Percentiles rank a stretch among this genome's conserved stretches.
These are phyloP conservation scores for Anguilla japonica DNA, from an alignment of 2,113 vertebrate species.

Conservation along the genomic window DNA sequence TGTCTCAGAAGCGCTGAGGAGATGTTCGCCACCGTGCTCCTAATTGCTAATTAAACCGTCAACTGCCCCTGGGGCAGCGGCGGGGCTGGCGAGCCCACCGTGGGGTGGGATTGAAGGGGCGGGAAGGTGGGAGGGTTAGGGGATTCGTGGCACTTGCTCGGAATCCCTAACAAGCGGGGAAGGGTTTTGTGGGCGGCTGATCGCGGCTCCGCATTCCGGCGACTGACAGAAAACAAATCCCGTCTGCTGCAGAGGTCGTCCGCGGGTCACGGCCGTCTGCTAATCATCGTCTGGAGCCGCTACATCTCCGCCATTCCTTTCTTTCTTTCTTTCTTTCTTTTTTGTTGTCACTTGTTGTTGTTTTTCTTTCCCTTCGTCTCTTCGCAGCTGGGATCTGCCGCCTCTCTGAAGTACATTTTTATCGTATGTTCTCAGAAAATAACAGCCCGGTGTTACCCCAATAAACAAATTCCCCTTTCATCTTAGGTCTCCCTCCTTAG, in stretches of 20 bases:
- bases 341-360: neutral
- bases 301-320: neutral
- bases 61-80: slow-evolving; percentile 29
- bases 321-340: neutral
- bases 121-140: neutral
- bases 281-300: slow-evolving; percentile 4
- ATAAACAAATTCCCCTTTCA: slow-evolving; percentile 18
- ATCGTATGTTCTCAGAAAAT: slow-evolving; percentile 11
- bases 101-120: neutral
- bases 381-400: neutral
- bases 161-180: slow-evolving; percentile 13
- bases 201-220: slow-evolving; percentile 2
- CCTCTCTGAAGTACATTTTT: neutral
- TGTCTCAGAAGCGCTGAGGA: slow-evolving; percentile 6
- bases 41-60: slow-evolving; percentile 47
- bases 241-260: slow-evolving; percentile 1
- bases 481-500: neutral
- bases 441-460: neutral
- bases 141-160: neutral
- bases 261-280: slow-evolving; percentile 19
- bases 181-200: slow-evolving; percentile 19
- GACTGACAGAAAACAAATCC: slow-evolving; percentile 2
- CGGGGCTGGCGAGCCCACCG: slow-evolving; percentile 24
- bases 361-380: neutral
- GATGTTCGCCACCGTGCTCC: slow-evolving; percentile 25